Conservation (phyloP, 1,140 invertebrate species). For the Heliconius hewitsoni region DNA sequence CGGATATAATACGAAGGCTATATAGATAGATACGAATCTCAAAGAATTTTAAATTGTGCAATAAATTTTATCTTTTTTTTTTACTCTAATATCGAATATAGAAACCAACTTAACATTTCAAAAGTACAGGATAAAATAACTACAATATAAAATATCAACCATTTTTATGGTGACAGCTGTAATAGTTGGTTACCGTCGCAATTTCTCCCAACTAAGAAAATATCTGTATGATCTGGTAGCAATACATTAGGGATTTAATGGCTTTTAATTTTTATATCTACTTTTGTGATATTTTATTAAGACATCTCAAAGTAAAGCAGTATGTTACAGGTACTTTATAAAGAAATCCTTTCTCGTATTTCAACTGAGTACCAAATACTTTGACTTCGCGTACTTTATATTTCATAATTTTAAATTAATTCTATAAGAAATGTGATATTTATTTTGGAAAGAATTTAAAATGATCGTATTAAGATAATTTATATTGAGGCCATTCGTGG, state of each 20-base stretch:
- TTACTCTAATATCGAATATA: slow-evolving; percentile 18
- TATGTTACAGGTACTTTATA: slow-evolving; percentile 18
- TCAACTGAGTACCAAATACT: neutral
- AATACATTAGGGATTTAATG: slow-evolving; percentile 47
- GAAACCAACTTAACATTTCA: slow-evolving; percentile 33
- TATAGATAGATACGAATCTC: too few species aligned
- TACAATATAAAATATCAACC: slow-evolving; percentile 66
- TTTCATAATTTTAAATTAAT: neutral
- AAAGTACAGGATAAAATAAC: slow-evolving; percentile 68
- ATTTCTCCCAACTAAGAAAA: slow-evolving; percentile 43
- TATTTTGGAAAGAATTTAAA: too few species aligned
- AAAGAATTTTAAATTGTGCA: slow-evolving; percentile 42
- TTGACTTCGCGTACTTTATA: neutral
- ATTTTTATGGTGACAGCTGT: slow-evolving; percentile 54
- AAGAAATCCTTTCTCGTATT: slow-evolving; percentile 5
- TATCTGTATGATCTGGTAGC: slow-evolving; percentile 28
- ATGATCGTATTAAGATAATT: neutral
- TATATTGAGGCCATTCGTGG: too few species aligned
- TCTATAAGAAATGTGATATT: neutral
- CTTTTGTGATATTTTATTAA: slow-evolving; percentile 38
- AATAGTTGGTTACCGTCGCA: slow-evolving; percentile 42
- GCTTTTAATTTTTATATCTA: slow-evolving; percentile 40
- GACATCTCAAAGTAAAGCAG: slow-evolving; percentile 40
- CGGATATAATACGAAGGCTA: too few species aligned
- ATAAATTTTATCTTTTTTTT: slow-evolving; percentile 18